Conservation (phyloP, 1,140 invertebrate genomes). For the Leptoteleia sp. region DNA sequence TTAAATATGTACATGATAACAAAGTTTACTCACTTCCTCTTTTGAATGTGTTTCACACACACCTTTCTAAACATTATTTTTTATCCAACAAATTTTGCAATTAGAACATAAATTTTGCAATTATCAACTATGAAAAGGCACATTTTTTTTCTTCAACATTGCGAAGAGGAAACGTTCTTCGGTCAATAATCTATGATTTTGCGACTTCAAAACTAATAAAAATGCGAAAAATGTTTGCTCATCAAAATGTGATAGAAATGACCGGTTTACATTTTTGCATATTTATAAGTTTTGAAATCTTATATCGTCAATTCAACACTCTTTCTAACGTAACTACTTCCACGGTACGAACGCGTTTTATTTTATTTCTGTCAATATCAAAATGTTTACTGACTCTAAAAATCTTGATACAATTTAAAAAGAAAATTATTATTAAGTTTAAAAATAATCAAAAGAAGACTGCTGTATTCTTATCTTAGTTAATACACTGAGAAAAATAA, state of each 20-base stretch:
- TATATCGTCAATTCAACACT: slow-evolving; percentile 11
- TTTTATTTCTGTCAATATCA: no score
- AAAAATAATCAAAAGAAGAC: no score
- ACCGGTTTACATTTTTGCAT: slow-evolving; percentile 34
- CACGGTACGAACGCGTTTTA: slow-evolving; percentile 1
- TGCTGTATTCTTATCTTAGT: no score
- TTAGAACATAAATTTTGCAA: no score
- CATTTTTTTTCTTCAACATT: no score
- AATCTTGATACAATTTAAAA: no score
- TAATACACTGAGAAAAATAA: no score
- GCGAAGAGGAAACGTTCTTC: background rate
- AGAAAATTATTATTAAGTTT: no score
- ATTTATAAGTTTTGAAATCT: slow-evolving; percentile 30
- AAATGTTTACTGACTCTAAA: no score
- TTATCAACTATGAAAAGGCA: no score
- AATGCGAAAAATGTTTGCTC: slow-evolving; percentile 30
- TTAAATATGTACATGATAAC: slow-evolving; percentile 29
- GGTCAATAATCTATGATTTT: slow-evolving; percentile 4
- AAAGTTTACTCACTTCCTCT: slow-evolving; percentile 43
- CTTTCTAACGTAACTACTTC: slow-evolving; percentile 5
- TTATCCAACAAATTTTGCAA: slow-evolving; percentile 9
- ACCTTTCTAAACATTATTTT: slow-evolving; percentile 43
- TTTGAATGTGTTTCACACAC: slow-evolving; percentile 32
- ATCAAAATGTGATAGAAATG: slow-evolving; percentile 20
- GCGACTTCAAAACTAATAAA: slow-evolving; percentile 16